phyloP scores from a whole-genome alignment of 1,140 invertebrate genomes.

The Nephotettix cincticeps region DNA sequence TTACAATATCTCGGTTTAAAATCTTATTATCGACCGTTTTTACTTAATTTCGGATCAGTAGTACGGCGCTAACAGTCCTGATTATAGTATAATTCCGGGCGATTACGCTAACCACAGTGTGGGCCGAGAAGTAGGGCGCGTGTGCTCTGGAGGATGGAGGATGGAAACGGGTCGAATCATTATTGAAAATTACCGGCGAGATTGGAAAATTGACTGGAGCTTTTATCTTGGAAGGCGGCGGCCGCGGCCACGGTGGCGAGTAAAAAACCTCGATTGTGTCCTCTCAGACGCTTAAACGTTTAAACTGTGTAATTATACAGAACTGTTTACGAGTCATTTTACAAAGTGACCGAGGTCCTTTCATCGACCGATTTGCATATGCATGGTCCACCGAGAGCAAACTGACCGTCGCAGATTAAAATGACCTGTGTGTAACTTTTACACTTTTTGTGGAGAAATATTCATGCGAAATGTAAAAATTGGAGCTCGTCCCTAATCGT shows the following conservation, averaged over 20 bases:
- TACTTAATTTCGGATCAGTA: conserved; percentile 21
- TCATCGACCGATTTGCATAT: neutral
- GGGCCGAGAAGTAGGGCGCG: neutral
- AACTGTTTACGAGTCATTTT: conserved; percentile 20
- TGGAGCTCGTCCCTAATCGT: no score
- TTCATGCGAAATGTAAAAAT: no score
- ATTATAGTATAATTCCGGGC: conserved; percentile 20
- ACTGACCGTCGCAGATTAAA: no score
- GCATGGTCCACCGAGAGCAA: no score
- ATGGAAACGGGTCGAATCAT: conserved; percentile 16
- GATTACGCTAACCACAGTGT: conserved; percentile 17
- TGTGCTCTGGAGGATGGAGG: neutral
- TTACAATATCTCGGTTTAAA: conserved; percentile 21
- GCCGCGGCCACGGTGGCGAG: neutral
- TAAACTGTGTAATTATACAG: conserved; percentile 4
- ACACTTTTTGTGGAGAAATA: no score
- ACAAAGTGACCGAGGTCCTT: neutral
- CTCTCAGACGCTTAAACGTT: conserved; percentile 1
- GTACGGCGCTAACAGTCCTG: conserved; percentile 18
- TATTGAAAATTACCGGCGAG: conserved; percentile 18
- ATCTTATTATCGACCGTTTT: conserved; percentile 20
- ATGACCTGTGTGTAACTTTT: no score
- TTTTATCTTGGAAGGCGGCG: conserved; percentile 14
- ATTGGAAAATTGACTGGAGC: conserved; percentile 20
- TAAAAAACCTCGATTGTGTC: neutral